These are phyloP conservation scores for Melanotaenia maccullochi DNA, from an alignment of 2,797 vertebrate genomes.

Conservation along the genomic window DNA sequence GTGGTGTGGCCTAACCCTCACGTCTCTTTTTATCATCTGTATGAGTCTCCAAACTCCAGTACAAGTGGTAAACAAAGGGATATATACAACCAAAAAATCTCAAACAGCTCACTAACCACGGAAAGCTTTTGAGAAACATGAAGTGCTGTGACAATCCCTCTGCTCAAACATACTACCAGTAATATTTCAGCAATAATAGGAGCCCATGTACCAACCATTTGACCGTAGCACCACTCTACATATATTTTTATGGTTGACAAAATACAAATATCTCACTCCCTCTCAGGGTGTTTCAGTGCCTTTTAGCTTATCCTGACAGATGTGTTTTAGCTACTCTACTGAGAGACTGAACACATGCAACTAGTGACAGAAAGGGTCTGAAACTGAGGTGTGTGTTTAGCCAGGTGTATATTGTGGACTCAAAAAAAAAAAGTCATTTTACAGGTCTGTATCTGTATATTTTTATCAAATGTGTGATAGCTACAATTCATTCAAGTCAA, in stretches of 20 bases:
- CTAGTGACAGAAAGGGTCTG: slow-evolving; percentile 31
- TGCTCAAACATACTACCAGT: slow-evolving; percentile 35
- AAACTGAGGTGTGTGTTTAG: not conserved
- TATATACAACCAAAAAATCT: slow-evolving; percentile 33
- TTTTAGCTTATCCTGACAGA: slow-evolving; percentile 36
- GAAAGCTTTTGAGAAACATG: slow-evolving; percentile 30
- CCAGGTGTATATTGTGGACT: not conserved
- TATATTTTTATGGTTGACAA: slow-evolving; percentile 38
- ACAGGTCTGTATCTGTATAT: slow-evolving; percentile 1
- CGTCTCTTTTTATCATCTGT: slow-evolving; percentile 51
- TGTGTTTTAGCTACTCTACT: slow-evolving; percentile 29
- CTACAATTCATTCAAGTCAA: slow-evolving; percentile 26
- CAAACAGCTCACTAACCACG: slow-evolving; percentile 11
- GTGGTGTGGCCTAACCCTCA: slow-evolving; percentile 35
- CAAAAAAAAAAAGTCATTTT: slow-evolving; percentile 31
- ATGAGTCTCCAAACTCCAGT: slow-evolving; percentile 33
- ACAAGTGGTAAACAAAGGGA: slow-evolving; percentile 42
- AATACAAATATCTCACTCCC: slow-evolving; percentile 34
- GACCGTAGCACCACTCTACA: slow-evolving; percentile 33
- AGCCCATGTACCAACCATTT: slow-evolving; percentile 39
- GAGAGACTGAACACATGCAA: slow-evolving; percentile 23
- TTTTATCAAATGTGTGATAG: slow-evolving; percentile 8
- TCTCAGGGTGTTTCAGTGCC: slow-evolving; percentile 20
- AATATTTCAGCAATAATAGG: slow-evolving; percentile 37
- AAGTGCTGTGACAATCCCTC: slow-evolving; percentile 7